Evolutionary conservation across 1,140 invertebrate species (phyloP), one percentile per base, ranked within the genome.

Genomic region (Drosophila suzukii): DNA sequence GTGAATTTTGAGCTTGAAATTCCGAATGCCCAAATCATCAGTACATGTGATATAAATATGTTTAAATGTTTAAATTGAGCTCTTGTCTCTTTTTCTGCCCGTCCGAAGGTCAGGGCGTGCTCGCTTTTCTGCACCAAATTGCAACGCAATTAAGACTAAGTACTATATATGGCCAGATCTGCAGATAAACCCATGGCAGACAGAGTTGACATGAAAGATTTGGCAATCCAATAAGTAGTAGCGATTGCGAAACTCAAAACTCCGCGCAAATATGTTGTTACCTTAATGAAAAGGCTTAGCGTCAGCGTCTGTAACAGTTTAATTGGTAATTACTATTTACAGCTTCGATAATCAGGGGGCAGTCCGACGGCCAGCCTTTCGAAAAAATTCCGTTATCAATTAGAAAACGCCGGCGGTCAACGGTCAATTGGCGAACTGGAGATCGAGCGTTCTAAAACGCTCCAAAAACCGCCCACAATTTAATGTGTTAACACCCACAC

Each of bases 301-400:
- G 27, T 36, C 39, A 75, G 32, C 38, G 38, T 41, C 46, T 46
- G 54, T 55, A 49, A 55, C 50, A 55, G 61, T 49, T 11, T 74
- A 85, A 75, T 77, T 70, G 57, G 43, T 74, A 85, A 75, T 77
- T 70, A 27, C 75, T 65, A 34, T 43, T 61, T 38, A 70, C 74
- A 57, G 44, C 67, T 53, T 54, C 67, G 53, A 47, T 53, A 79
- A 76, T 79, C 43, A 44, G 57, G 6, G 39, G 49, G 49, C 49
- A 15, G 49, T 12, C 15, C 49, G 11, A 34, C 32, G 2, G 13
- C 15, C 53, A n/a, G 61, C 58, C 75, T 88, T 79, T 79, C 62
- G 12, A 78, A 89, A 88, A 77, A 51, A 82, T 66, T 83, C 71
- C 75, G 57, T 79, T 86, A 79, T 88, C 80, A 79, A 76, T 82